A percentile compares a stretch with the other conserved stretches of the same genome.
Conservation (phyloP, 2,888 invertebrate genomes). For the Thecophora atra region DNA sequence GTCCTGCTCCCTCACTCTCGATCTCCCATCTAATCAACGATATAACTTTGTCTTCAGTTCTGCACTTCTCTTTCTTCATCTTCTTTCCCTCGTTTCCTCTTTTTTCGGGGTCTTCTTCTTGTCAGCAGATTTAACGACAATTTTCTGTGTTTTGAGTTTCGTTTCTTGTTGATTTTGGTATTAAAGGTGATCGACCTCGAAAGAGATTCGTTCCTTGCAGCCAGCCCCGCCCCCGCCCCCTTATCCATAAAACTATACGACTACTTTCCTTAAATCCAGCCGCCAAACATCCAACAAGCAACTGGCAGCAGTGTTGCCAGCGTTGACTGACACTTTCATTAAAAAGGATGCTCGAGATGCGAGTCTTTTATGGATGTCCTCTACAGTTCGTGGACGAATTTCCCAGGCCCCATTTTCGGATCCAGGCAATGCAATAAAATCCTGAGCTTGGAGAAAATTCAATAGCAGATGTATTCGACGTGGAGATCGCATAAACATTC, state of each 20-base stretch:
- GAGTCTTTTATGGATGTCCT: neutral
- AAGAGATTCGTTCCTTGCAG: neutral
- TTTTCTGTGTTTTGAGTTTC: neutral
- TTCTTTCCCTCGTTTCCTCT: neutral
- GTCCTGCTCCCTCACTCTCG: too few relatives aligned
- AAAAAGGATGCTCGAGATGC: conserved; percentile 11
- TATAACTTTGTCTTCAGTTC: too few relatives aligned
- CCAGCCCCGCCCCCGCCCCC: neutral
- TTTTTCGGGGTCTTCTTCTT: too few relatives aligned
- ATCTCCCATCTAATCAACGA: too few relatives aligned
- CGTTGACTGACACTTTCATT: conserved; percentile 27
- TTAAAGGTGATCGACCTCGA: neutral
- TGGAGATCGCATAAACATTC: too few relatives aligned
- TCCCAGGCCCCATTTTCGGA: neutral
- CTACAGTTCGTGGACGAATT: neutral
- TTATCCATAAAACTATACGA: too few relatives aligned
- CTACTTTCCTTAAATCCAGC: too few relatives aligned
- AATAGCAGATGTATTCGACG: too few relatives aligned
- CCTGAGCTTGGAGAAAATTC: too few relatives aligned
- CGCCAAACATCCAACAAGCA: neutral
- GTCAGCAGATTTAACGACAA: neutral
- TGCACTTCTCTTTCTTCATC: neutral
- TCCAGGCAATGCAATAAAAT: too few relatives aligned
- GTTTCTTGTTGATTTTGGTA: neutral
- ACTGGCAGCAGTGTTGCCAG: neutral